Base-by-base conservation (phyloP, 1,140 invertebrate species). In the Microplitis demolitor region DNA sequence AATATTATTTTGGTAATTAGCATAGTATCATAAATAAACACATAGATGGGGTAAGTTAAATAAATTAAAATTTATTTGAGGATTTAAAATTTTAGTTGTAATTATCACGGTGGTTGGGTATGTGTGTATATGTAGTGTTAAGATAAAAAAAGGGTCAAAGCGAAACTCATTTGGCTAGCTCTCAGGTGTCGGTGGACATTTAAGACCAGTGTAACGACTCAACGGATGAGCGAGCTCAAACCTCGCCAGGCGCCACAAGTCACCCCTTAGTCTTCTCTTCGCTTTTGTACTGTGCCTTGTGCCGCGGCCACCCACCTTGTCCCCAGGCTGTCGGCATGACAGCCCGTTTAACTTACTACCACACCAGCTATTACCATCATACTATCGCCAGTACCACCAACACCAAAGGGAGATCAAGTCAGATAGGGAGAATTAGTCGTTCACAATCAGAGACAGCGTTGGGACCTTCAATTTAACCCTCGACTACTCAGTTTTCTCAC, bases 141-240 rank as follows among this genome's bases (percentile, higher is more conserved):
- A 16, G 54, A 58, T 11, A 58, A 13, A 8, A 8, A 31, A 58
- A 31, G 54, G 14, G 54, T 16, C 8, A 58, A 16, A 16, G 31
- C 54, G 54, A 16, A 24, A 11, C 39, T 11, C 39, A 45, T 45
- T 45, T 45, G 39, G 39, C 14, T 53, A 33, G 45, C 62, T 53
- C 35, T 35, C 39, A 71, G 69, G 69, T 71, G 69, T 69, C 54
- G 67, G 24, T 35, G 69, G 61, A 71, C 61, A 71, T 64, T 71
- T 50, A 64, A 71, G 39, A 50, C 33, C 33, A 71, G 50, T 54
- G 51, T 71, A 71, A 71, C 61, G 69, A 71, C 61, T 61, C 68
- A 69, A 63, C 61, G 69, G 69, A 71, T 71, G 69, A 71, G 60
- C 69, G 50, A 71, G 34, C 62, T 71, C n/a, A 39, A 71, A 51